These are phyloP conservation scores for Stenotaenia linearis DNA, from an alignment of 2,888 invertebrate genomes.

Conservation along the genomic window DNA sequence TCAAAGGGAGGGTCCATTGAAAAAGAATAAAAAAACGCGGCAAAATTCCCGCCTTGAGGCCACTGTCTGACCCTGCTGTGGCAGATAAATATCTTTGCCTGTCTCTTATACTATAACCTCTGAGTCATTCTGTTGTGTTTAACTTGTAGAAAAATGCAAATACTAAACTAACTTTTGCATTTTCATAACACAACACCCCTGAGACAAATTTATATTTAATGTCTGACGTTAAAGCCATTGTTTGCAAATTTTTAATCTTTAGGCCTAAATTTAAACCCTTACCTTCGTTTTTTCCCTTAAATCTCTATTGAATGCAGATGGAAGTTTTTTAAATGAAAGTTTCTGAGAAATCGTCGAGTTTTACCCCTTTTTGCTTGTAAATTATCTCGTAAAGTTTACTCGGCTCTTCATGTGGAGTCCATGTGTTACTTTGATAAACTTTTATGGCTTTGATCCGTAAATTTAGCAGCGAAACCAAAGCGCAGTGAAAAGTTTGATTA, in stretches of 20 bases:
- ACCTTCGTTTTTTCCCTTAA: too few relatives aligned
- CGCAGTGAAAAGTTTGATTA: neutral
- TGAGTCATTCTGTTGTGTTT: neutral
- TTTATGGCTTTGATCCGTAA: neutral
- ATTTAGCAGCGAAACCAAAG: neutral
- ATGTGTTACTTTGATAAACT: neutral
- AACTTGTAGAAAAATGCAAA: neutral
- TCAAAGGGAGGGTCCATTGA: conserved; percentile 41
- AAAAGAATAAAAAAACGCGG: conserved; percentile 45
- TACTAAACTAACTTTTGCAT: neutral
- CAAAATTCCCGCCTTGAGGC: neutral
- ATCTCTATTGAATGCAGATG: too few relatives aligned
- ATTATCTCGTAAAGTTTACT: too few relatives aligned
- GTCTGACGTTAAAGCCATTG: too few relatives aligned
- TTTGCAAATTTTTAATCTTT: too few relatives aligned
- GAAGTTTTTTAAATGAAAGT: too few relatives aligned
- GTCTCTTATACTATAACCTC: neutral
- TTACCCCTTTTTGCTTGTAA: too few relatives aligned
- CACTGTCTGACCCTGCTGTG: neutral
- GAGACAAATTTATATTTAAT: too few relatives aligned
- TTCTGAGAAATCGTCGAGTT: too few relatives aligned
- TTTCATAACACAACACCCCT: neutral
- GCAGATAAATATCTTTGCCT: neutral
- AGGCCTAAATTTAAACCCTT: too few relatives aligned
- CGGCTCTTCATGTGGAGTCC: neutral